Conservation (phyloP, 2,888 invertebrate species). For the Operophtera brumata region DNA sequence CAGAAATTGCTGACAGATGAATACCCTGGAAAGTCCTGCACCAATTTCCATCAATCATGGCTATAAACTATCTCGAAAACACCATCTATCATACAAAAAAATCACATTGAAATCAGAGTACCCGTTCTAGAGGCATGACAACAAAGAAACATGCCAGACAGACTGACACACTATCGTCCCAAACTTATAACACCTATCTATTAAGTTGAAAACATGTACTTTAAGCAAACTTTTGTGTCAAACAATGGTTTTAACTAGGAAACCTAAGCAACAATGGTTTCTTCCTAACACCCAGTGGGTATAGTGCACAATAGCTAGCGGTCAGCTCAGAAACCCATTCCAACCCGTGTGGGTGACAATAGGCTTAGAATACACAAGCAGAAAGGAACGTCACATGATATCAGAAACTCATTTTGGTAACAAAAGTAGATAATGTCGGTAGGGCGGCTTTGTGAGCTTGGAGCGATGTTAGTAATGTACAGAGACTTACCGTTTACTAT, state of each 20-base stretch:
- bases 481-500: not conserved
- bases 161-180: no score
- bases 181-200: not conserved
- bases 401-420: constrained; percentile 16
- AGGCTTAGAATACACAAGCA: constrained; percentile 5
- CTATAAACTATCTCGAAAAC: no score
- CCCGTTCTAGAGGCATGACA: no score
- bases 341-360: not conserved
- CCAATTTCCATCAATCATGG: no score
- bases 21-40: no score
- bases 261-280: not conserved
- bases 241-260: no score
- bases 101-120: no score
- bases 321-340: constrained; percentile 4
- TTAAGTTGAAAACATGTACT: not conserved
- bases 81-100: no score
- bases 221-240: no score
- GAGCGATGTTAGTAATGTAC: not conserved
- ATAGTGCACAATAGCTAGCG: not conserved
- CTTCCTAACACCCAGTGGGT: not conserved
- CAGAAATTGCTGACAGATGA: no score
- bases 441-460: constrained; percentile 1
- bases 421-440: constrained; percentile 9
- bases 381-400: constrained; percentile 11
- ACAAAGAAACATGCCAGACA: no score